phyloP scores from a whole-genome alignment of 2,113 vertebrate genomes.

The Antigone vipio region DNA sequence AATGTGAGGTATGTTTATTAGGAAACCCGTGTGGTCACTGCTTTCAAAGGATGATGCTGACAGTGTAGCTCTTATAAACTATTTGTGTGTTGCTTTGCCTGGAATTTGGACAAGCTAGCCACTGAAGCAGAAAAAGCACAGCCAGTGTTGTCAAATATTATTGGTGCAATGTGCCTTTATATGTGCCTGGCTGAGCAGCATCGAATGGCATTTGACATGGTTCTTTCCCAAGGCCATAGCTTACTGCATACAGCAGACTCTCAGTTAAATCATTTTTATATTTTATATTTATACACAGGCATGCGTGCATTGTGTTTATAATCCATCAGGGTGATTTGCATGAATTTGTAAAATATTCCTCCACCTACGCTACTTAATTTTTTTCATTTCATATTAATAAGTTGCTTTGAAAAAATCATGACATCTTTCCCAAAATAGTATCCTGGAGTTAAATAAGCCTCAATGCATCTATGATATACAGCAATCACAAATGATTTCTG shows the following conservation, averaged over 20 bases:
- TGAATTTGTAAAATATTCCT: slow-evolving; percentile 50
- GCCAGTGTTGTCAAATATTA: slow-evolving; percentile 72
- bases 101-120: slow-evolving; percentile 56
- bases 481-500: slow-evolving; percentile 18
- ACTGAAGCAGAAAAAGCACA: slow-evolving; percentile 74
- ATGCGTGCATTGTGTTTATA: not conserved
- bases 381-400: slow-evolving; percentile 20
- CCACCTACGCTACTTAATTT: slow-evolving; percentile 36
- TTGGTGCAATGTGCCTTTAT: slow-evolving; percentile 68
- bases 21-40: not conserved
- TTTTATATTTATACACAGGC: not conserved
- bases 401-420: not conserved
- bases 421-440: slow-evolving; percentile 16
- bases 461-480: not conserved
- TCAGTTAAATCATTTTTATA: slow-evolving; percentile 29
- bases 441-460: slow-evolving; percentile 19
- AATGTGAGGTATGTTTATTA: slow-evolving; percentile 45
- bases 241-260: slow-evolving; percentile 1
- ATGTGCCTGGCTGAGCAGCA: slow-evolving; percentile 70
- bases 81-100: slow-evolving; percentile 32
- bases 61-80: slow-evolving; percentile 52
- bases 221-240: slow-evolving; percentile 67
- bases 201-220: slow-evolving; percentile 64
- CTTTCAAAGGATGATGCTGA: slow-evolving; percentile 50
- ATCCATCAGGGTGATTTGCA: slow-evolving; percentile 14